Base-by-base conservation (phyloP, 2,888 invertebrate species). In the Drosophila pegasa region DNA sequence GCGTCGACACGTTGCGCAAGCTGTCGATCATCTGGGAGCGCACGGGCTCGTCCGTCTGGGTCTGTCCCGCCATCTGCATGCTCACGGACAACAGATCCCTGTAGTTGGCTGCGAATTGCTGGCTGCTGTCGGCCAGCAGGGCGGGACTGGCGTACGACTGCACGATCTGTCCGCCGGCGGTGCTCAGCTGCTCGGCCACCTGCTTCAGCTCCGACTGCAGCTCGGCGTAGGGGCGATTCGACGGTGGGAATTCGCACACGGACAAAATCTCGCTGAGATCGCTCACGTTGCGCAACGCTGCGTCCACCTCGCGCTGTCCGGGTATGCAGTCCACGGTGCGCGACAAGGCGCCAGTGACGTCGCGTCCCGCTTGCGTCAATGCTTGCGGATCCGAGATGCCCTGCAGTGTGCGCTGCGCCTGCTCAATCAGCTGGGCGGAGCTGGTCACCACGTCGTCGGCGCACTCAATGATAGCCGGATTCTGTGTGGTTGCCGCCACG, bases 241-340 rank as follows among this genome's bases (percentile, higher is more conserved):
- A 95, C 0, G 94, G 94, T 5, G 97, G 97, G 92, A 96, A 97
- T 88, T 96, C 95, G 40, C 95, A 95, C 91, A 94, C 94, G 75
- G 95, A 94, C 20, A 98, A 93, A 12, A 95, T 94, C 80, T 96
- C 95, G 51, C 95, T 94, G 43, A 96, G 94, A 81, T 96, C 95
- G 67, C 95, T 95, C 75, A 98, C 97, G 81, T 95, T 95, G 71
- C 95, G 95, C 80, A 98, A 95, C 0, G 97, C 97, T 20, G 95
- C 94, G 90, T 99, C 98, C n/a, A 99, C 96, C 90, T 98, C 98
- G 57, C 96, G 95, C 91, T 98, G 98, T 0, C 98, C 98, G 0
- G 99, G 98, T 43, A 99, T 94, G 72, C 97, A 97, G 76, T 96
- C 96, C 56, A 98, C 95, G 0, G 94, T 94, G 40, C 93, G 93